A percentile compares a stretch with the other conserved stretches of the same genome.
phyloP scores from a whole-genome alignment of 1,140 invertebrate species.

The Hylaeus anthracinus region DNA sequence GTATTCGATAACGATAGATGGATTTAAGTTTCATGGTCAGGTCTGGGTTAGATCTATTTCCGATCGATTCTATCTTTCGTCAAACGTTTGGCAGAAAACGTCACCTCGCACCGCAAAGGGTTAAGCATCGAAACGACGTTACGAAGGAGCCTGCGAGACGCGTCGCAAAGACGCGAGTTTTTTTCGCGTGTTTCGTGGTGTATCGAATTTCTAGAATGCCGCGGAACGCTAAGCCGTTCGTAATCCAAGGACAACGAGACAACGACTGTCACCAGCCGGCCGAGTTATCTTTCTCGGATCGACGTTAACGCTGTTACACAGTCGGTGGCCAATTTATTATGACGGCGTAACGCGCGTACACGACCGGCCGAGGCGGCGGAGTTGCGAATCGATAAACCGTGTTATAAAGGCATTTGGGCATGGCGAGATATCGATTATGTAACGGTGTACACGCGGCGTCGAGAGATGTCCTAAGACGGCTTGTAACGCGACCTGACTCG shows the following conservation, averaged over 20 bases:
- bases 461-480: background rate
- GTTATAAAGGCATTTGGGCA: constrained; percentile 50
- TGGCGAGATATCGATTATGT: constrained; percentile 48
- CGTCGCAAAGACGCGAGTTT: too few species aligned
- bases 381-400: constrained; percentile 50
- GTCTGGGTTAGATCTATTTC: too few species aligned
- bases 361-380: constrained; percentile 18
- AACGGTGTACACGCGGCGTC: constrained; percentile 1
- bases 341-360: constrained; percentile 34
- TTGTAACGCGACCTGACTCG: background rate
- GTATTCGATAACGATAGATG: too few species aligned
- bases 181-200: too few species aligned
- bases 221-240: background rate
- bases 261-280: background rate
- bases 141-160: too few species aligned
- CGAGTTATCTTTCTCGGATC: constrained; percentile 26
- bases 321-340: constrained; percentile 26
- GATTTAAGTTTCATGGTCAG: too few species aligned
- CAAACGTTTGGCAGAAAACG: too few species aligned
- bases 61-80: too few species aligned
- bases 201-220: constrained; percentile 3
- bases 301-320: background rate
- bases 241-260: constrained; percentile 17
- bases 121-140: too few species aligned
- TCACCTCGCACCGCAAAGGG: too few species aligned